phyloP scores from a whole-genome alignment of 2,113 vertebrate genomes.

The Zosterops borbonicus region DNA sequence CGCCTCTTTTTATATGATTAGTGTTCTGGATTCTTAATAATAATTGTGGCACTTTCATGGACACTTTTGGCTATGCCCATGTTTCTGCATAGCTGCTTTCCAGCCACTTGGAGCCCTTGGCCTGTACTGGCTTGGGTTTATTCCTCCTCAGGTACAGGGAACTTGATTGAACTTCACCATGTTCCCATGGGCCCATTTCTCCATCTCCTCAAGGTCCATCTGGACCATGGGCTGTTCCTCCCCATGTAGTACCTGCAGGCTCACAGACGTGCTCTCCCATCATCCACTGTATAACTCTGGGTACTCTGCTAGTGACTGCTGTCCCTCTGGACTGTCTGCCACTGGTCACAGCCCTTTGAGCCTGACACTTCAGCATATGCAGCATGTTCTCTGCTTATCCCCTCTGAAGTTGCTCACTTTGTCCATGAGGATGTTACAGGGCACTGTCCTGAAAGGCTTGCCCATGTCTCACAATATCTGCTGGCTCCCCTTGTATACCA shows the following conservation, averaged over 20 bases:
- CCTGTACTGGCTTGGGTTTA: background rate
- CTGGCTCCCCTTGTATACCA: background rate
- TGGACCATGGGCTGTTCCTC: accelerated
- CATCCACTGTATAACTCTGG: background rate
- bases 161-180: background rate
- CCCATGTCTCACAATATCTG: background rate
- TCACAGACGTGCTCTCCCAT: background rate
- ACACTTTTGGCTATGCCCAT: background rate
- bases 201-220: background rate
- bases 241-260: background rate
- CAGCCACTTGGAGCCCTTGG: background rate
- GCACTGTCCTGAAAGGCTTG: background rate
- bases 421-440: background rate
- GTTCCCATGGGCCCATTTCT: accelerated
- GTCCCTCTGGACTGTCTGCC: background rate
- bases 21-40: background rate
- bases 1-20: background rate
- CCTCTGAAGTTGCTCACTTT: accelerated
- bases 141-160: background rate
- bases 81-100: background rate
- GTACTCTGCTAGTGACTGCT: background rate
- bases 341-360: background rate
- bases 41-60: background rate
- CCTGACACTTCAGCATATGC: background rate
- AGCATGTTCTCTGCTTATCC: background rate